Conservation (phyloP, 2,113 vertebrate genomes). For the Upupa epops region DNA sequence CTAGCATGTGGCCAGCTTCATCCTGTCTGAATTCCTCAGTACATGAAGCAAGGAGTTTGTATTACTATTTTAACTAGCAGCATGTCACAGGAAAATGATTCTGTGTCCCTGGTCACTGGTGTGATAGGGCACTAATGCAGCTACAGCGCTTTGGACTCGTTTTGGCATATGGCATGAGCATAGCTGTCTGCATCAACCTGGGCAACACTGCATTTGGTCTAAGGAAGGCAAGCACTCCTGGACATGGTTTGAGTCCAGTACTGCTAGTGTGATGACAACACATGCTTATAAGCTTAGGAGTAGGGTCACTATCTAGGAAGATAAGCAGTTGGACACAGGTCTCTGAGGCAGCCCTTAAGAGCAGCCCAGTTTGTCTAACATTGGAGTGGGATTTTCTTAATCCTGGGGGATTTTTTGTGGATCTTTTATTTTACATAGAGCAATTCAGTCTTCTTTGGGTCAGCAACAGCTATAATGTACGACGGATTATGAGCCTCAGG, state of each 20-base stretch:
- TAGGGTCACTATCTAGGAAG: not conserved
- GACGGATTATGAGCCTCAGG: not conserved
- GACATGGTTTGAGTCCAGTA: not conserved
- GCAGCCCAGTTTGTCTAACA: not conserved
- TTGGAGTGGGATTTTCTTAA: not conserved
- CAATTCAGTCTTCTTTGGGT: not conserved
- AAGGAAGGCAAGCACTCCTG: not conserved
- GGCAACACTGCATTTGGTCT: not conserved
- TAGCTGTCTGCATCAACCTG: not conserved
- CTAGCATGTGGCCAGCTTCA: not conserved
- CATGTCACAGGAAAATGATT: not conserved
- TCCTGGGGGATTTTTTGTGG: not conserved
- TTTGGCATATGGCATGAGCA: not conserved
- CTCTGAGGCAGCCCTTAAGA: not conserved
- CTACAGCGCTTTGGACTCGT: not conserved
- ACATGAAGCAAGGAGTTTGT: not conserved
- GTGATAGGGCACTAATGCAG: not conserved
- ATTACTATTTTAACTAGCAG: not conserved
- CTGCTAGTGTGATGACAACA: not conserved
- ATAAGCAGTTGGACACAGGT: not conserved
- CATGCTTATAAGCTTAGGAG: accelerated
- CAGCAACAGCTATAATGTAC: not conserved
- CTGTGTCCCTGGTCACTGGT: not conserved
- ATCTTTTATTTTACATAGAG: not conserved
- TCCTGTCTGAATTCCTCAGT: not conserved